A percentile compares a stretch with the other conserved stretches of the same genome.
phyloP scores from a whole-genome alignment of 2,888 invertebrate species.

The Eupithecia centaureata region DNA sequence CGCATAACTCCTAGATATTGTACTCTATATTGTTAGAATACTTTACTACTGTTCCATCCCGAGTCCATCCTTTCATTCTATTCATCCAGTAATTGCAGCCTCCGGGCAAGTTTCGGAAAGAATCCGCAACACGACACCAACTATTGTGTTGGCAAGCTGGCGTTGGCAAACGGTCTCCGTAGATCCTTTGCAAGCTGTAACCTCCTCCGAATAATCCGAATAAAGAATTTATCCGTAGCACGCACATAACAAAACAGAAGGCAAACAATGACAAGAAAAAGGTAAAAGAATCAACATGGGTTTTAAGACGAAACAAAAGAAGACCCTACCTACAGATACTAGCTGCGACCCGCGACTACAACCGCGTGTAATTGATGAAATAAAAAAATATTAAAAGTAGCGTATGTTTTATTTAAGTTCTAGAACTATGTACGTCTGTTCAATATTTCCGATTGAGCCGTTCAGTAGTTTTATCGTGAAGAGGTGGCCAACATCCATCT shows the following conservation, averaged over 20 bases:
- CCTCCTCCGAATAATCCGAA: no score
- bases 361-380: no score
- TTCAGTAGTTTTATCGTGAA: no score
- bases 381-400: no score
- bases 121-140: slow-evolving; percentile 13
- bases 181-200: no score
- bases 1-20: background rate
- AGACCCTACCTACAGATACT: background rate
- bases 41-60: background rate
- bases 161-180: background rate
- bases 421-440: no score
- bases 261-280: background rate
- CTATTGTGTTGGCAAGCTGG: background rate
- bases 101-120: slow-evolving; percentile 14
- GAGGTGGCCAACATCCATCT: no score
- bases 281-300: background rate
- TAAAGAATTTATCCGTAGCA: background rate
- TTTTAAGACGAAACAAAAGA: background rate
- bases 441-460: no score
- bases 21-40: slow-evolving; percentile 10
- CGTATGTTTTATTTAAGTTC: no score
- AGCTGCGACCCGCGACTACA: no score
- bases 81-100: slow-evolving; percentile 25
- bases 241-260: background rate
- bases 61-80: slow-evolving; percentile 3